Conservation (phyloP, 2,797 vertebrate species). For the Anguilla pacifica region DNA sequence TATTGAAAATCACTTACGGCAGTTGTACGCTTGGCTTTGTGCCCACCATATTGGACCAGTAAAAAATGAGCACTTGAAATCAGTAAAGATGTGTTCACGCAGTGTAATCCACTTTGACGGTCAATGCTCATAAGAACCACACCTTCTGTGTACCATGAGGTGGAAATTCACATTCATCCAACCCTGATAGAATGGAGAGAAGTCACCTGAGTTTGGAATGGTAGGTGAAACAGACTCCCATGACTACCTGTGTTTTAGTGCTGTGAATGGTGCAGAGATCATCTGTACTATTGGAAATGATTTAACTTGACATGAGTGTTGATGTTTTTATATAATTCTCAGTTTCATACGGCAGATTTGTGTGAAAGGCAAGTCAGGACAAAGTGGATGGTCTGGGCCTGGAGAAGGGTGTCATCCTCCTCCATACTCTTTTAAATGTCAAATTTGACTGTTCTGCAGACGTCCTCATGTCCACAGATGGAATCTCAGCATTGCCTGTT, state of each 20-base stretch:
- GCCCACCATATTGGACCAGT: neutral
- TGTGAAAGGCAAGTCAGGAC: neutral
- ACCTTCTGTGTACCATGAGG: neutral
- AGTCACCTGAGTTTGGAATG: neutral
- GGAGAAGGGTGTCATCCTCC: neutral
- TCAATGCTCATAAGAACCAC: neutral
- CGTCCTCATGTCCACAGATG: conserved; percentile 43
- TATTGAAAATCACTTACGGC: neutral
- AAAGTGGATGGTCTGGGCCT: neutral
- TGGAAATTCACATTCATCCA: neutral
- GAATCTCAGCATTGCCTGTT: conserved; percentile 53
- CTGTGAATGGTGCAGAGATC: neutral
- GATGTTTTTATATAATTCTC: neutral
- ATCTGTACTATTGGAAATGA: neutral
- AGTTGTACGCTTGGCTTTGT: neutral
- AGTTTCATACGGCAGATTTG: neutral
- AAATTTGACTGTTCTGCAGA: conserved; percentile 8
- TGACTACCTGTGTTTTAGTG: neutral
- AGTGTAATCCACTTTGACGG: neutral
- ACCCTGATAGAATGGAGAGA: neutral
- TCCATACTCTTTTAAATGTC: neutral
- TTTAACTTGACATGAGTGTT: neutral
- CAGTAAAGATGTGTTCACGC: neutral
- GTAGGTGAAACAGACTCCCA: neutral
- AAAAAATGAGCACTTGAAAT: neutral